Percentiles rank a stretch among this genome's conserved stretches.
Conservation (phyloP, 2,113 vertebrate genomes). For the Trichomycterus rosablanca region DNA sequence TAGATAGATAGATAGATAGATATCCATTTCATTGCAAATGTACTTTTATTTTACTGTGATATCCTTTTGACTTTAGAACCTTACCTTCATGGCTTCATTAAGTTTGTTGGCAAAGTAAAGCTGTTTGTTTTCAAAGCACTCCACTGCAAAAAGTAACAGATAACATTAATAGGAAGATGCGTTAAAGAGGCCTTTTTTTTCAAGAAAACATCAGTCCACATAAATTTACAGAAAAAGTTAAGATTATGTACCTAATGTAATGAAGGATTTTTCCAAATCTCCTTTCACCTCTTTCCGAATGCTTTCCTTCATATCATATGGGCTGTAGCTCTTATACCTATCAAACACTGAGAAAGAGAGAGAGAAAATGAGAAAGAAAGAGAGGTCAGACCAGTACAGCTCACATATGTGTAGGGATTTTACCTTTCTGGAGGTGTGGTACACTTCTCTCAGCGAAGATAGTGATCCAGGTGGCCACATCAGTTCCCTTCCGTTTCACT, state of each 20-base stretch:
- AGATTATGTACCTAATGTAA: conserved; percentile 77
- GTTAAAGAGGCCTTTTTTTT: background rate
- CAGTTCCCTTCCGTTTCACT: conserved; percentile 86
- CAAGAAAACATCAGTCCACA: background rate
- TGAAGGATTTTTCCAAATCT: conserved; percentile 85
- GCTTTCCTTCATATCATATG: conserved; percentile 93
- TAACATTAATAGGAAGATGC: too few species aligned
- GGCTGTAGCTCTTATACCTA: conserved; percentile 92
- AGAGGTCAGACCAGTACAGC: background rate
- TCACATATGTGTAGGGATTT: background rate
- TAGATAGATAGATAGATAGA: too few species aligned
- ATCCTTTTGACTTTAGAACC: too few species aligned
- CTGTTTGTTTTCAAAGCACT: conserved; percentile 94
- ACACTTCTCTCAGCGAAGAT: conserved; percentile 89
- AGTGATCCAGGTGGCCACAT: conserved; percentile 88
- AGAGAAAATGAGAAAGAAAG: background rate
- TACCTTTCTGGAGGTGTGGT: conserved; percentile 89
- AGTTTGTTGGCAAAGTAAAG: conserved; percentile 88
- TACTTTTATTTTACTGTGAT: too few species aligned
- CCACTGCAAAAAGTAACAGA: conserved; percentile 67
- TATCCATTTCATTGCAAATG: too few species aligned
- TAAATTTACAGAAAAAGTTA: background rate
- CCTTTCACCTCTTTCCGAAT: conserved; percentile 91
- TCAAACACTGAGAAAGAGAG: conserved; percentile 77
- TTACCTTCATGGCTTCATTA: conserved; percentile 92